Evolutionary conservation across 2,797 vertebrate species (phyloP), one percentile per base, ranked within the genome.

Genomic region (Anas georgica): DNA sequence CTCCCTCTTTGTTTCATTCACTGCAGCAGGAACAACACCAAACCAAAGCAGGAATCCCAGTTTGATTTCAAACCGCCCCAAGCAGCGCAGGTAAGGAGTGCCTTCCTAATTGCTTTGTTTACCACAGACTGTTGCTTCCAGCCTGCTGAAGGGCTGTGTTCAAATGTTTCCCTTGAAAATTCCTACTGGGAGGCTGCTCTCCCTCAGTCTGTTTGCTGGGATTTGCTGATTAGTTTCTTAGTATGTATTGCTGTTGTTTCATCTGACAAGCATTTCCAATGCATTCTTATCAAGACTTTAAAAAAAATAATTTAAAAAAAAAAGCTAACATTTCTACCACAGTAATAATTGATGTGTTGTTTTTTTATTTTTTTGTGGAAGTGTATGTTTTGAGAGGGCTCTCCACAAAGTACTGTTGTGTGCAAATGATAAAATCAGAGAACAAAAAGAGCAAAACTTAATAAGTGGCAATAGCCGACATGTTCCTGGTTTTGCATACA

Each of bases 41-140:
- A 99, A 98, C 98, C 99, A 98, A 99, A 99, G 98, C 99, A 98
- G 88, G 99, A 99, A 94, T 98, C 98, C 85, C 98, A 98, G 41
- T 99, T 98, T 94, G 99, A 99, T 91, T 99, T 99, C 94, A 99
- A 99, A 97, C 97, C 98, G 45, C 98, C 99, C 8, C 98, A 98
- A 87, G 97, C 98, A 74, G 98, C 98, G 26, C 99, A 99, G 99
- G 99, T 99, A 97, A 98, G 97, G 23, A 93, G 55, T 31, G 16
- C 55, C 26, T 79, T 77, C 86, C 62, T 82, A 35, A 88, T 85
- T 90, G 62, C 76, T 88, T 81, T 66, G 9, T 86, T 86, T 88
- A 58, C 76, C 82, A 76, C 37, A 67, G 46, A 46, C 35, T 16
- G 54, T 94, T 93, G 52, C 86, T 94, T 90, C 74, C 48, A 89